Conservation (phyloP, 2,113 vertebrate species). For the Elephantulus edwardii region DNA sequence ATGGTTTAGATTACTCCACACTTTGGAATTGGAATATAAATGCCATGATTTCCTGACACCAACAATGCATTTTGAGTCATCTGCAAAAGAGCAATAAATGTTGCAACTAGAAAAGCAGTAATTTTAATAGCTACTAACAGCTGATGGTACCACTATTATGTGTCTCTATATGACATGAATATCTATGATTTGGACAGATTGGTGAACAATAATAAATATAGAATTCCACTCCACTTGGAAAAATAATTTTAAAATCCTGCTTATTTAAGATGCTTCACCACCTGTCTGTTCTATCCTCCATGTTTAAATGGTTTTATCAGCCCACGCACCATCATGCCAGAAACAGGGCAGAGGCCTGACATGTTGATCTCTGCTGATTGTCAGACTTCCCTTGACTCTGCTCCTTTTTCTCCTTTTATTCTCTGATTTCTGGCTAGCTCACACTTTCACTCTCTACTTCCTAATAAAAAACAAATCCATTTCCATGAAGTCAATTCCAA, state of each 20-base stretch:
- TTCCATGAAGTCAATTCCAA: not conserved
- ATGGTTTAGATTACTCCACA: not conserved
- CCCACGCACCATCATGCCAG: not conserved
- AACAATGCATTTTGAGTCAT: constrained; percentile 29
- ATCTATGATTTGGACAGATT: constrained; percentile 22
- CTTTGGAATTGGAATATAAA: not conserved
- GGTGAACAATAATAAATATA: constrained; percentile 43
- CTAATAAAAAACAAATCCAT: not conserved
- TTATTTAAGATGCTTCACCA: not conserved
- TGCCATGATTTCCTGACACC: constrained; percentile 30
- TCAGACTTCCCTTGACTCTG: not conserved
- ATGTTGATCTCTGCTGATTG: not conserved
- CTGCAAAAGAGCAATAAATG: constrained; percentile 13
- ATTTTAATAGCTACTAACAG: constrained; percentile 32
- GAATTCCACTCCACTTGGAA: constrained; percentile 1
- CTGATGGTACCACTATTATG: constrained; percentile 6
- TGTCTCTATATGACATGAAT: constrained; percentile 27
- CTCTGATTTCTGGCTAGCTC: not conserved
- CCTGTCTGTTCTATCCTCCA: not conserved
- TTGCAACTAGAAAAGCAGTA: constrained; percentile 47
- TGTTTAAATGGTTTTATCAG: not conserved
- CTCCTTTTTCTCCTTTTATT: not conserved
- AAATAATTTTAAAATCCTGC: not conserved
- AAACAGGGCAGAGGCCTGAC: not conserved
- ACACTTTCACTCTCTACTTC: not conserved